Evolutionary conservation across 2,888 invertebrate species (phyloP).

Genomic region (Dasysyrphus albostriatus): DNA sequence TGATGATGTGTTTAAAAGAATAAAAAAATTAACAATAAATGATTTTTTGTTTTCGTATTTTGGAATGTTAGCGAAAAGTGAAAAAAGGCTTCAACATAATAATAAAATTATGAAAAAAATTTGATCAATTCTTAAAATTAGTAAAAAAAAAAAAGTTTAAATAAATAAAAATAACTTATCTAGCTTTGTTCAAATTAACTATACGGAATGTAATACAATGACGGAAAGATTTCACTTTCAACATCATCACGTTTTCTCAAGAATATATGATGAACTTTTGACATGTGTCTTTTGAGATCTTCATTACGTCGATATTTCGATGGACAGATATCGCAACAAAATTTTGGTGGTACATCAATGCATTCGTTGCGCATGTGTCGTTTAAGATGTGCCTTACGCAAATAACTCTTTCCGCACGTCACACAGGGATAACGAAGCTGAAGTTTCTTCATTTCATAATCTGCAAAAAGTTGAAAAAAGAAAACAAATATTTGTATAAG

Average conservation of each 20-base stretch:
- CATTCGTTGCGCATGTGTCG: slow-evolving; percentile 80
- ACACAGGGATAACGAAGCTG: slow-evolving; percentile 78
- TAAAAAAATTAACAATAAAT: slow-evolving; percentile 39
- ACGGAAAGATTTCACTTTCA: slow-evolving; percentile 74
- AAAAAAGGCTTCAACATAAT: slow-evolving; percentile 11
- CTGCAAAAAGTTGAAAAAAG: slow-evolving; percentile 58
- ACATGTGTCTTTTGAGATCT: slow-evolving; percentile 78
- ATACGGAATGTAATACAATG: slow-evolving; percentile 76
- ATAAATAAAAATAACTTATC: slow-evolving; percentile 1
- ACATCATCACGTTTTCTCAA: slow-evolving; percentile 60
- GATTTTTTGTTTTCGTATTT: slow-evolving; percentile 30
- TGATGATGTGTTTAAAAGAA: slow-evolving; percentile 45
- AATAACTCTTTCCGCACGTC: slow-evolving; percentile 80
- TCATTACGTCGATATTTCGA: slow-evolving; percentile 79
- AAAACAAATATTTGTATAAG: slow-evolving; percentile 68
- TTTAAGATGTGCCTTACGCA: slow-evolving; percentile 79
- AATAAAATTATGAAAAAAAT: slow-evolving; percentile 22
- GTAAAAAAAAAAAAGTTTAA: slow-evolving; percentile 25
- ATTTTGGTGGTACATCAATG: slow-evolving; percentile 79
- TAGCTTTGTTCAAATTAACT: slow-evolving; percentile 56
- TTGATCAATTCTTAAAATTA: slow-evolving; percentile 15
- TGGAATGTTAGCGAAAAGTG: slow-evolving; percentile 70
- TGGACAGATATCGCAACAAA: slow-evolving; percentile 78
- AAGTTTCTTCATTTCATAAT: slow-evolving; percentile 69
- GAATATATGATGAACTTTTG: slow-evolving; percentile 77